Base-by-base conservation (phyloP, 2,113 vertebrate species). In the Vulpes vulpes region DNA sequence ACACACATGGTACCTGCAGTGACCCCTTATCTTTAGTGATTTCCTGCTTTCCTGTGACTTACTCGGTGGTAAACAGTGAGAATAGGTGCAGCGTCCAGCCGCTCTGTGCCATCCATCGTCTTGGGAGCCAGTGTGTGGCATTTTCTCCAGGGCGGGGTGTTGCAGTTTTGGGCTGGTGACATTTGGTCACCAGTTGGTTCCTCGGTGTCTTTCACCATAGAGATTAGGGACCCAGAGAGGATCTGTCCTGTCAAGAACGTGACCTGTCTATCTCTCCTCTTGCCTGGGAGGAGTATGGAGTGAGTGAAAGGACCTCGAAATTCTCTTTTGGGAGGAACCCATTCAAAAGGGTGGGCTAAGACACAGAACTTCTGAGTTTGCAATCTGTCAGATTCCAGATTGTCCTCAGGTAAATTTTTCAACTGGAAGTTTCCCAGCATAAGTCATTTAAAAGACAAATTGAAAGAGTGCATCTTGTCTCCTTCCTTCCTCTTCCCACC, bases 171-270 rank as follows among this genome's bases (percentile, higher is more conserved):
- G 60, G 57, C 82, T 74, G 91, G 84, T 94, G 97, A 95, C 91
- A 55, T 96, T 94, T 59, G 64, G 81, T 91, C 62, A 83, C 91
- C 96, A 89, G 88, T 88, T 97, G 97, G 71, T 60, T 78, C 73
- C 78, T 82, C 0, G 0, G 14, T 60, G 55, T 97, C 93, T 97
- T 97, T 98, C 96, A 94, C 8, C 93, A n/a, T 71, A 49, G 96
- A 94, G 94, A 95, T 97, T 93, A 94, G 60, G 88, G 76, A 49
- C 88, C 51, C 25, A 74, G 84, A 4, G 81, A 78, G 88, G 74
- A 84, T 64, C 80, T 91, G 91, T 80, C 87, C 51, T 87, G 51
- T 74, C 2, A 11, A 64, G 83, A 91, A 80, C 30, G 32, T 35
- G 67, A 30, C 15, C 23, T 89, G 25, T 91, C 53, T 59, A 16